Base-by-base conservation (phyloP, 2,797 vertebrate genomes). In the Malacoctenus gilli region DNA sequence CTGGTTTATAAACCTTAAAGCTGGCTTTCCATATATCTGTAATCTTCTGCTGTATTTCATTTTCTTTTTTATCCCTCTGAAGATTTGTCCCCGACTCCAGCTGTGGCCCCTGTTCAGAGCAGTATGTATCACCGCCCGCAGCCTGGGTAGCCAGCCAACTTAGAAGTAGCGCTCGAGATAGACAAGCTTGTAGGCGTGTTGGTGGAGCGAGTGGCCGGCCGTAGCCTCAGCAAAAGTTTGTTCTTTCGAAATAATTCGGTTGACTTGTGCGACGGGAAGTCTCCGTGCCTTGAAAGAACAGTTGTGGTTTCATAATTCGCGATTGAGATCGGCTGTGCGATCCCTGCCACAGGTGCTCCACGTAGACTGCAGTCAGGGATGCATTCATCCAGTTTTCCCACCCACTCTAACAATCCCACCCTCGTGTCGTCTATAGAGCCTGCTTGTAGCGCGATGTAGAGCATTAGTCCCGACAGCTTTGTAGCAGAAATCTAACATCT, bases 1-100 rank as follows among this genome's bases (percentile, higher is more conserved):
- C 34, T 56, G 58, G 12, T 57, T 31, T 68, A 32, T 70, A 79
- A 77, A 76, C 59, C 61, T 75, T 70, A 69, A 66, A 77, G 59
- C 70, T 20, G 65, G 44, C 59, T 83, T 74, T 77, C 66, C 65
- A 61, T 74, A 77, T 79, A 59, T 83, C 58, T 73, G 18, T 80
- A 81, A 87, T 85, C 66, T 80, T 77, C 61, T 77, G 48, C 67
- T 78, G 65, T 80, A 70, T 85, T 88, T 75, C 52, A 63, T 79
- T 84, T 77, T 72, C 60, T 72, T 77, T n/a, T 79, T 68, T 46
- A 75, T 82, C 71, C 64, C 37, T 71, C 68, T 75, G 68, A 88
- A 87, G 82, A 85, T 80, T 73, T 74, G 74, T 80, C 83, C 59
- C 38, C 13, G 47, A 77, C 84, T 85, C 75, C 88, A 87, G 86